phyloP scores from a whole-genome alignment of 1,140 invertebrate genomes.

The Caenorhabditis remanei region DNA sequence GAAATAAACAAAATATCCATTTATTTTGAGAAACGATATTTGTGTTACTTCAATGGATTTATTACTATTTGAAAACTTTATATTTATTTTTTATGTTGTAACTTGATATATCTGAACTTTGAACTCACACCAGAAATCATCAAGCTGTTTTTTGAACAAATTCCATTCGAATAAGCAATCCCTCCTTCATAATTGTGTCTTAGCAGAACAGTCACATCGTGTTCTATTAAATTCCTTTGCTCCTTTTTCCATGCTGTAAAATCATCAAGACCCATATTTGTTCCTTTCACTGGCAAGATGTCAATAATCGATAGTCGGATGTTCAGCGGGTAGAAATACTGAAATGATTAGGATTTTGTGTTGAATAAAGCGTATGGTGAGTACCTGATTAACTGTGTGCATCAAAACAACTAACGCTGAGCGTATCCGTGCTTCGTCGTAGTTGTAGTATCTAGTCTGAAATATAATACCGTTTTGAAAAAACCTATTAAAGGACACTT shows the following conservation, averaged over 20 bases:
- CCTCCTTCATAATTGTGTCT: constrained; percentile 62
- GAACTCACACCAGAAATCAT: constrained; percentile 57
- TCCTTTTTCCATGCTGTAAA: constrained; percentile 35
- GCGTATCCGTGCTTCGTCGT: constrained; percentile 19
- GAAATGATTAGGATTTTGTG: background rate
- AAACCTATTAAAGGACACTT: no score
- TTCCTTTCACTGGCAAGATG: constrained; percentile 23
- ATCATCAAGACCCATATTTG: constrained; percentile 18
- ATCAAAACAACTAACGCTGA: background rate
- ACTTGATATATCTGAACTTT: no score
- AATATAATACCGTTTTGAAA: background rate
- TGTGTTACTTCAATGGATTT: no score
- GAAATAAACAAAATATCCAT: no score
- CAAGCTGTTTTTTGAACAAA: constrained; percentile 43
- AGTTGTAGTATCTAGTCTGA: constrained; percentile 49
- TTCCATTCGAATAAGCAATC: constrained; percentile 60
- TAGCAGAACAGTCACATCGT: constrained; percentile 58
- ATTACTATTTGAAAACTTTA: background rate
- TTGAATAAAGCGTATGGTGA: background rate
- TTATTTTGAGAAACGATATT: no score
- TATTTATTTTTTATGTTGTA: background rate
- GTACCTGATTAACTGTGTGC: constrained; percentile 44
- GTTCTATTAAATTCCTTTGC: constrained; percentile 43
- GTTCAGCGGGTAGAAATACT: constrained; percentile 31
- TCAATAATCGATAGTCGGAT: background rate